Evolutionary conservation across 53 echinoderm and acorn worm genomes (phyloP), one percentile per base, ranked within the genome.

Genomic region (Arbacia lixula): DNA sequence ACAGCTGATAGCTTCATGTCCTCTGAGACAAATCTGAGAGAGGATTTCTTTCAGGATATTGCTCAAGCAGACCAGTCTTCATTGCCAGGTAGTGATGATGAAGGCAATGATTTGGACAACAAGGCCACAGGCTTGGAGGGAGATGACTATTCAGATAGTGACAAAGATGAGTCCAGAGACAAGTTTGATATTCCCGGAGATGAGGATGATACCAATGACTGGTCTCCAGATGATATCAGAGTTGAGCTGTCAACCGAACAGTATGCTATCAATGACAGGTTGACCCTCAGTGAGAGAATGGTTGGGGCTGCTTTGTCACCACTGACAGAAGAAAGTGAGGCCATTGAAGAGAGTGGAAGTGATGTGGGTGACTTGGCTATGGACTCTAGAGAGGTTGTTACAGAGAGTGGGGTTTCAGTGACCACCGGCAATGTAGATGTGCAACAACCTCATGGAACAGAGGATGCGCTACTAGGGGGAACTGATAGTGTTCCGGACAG

Each of bases 191-290:
- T 26, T 36, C 36, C 50, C 65, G 87, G 29, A 29, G 40, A 68
- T 42, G 39, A 14, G 51, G 69, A 31, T 4, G 38, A 31, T 10
- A 42, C 52, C 35, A 83, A 71, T 73, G 72, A 72, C 39, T 77
- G 77, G 77, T 77, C 77, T 37, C 77, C 77, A 24, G 22, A 77
- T 77, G 77, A 76, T 53, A 77, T 77, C 41, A 77, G 37, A 58
- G 77, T 77, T 77, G 77, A 77, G 28, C n/a, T 77, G 26, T 77
- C 77, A 21, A 77, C 77, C n/a, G 77, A 58, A 17, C 37, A 77
- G 28, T 57, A 58, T 30, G 37, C 57, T 77, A 58, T 77, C 77
- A 77, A 77, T 77, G 77, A 77, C 40, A 39, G 24, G 1, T 14
- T 77, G 60, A 24, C 58, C 36, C 22, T 74, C 3, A 32, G 3